A percentile compares a stretch with the other conserved stretches of the same genome.
phyloP scores from a whole-genome alignment of 2,113 vertebrate species.

The Nematolebias whitei region DNA sequence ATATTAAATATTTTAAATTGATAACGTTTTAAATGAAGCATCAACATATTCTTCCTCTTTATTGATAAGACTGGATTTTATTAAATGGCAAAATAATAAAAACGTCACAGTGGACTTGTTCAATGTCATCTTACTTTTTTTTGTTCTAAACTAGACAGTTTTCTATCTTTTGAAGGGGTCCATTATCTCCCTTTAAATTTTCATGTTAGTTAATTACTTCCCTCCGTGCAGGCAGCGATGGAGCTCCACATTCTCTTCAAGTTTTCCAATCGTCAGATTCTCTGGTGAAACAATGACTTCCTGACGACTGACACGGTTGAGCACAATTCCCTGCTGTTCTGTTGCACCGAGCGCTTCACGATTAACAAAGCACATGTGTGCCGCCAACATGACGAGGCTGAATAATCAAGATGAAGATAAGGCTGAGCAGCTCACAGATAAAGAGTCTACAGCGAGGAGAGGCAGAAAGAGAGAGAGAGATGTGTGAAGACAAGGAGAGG shows the following conservation, averaged over 20 bases:
- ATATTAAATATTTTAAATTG: no score
- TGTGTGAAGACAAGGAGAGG: constrained; percentile 39
- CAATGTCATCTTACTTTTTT: neutral
- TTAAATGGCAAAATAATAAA: neutral
- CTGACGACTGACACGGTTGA: constrained; percentile 5
- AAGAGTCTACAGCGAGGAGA: constrained; percentile 8
- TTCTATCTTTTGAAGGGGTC: neutral
- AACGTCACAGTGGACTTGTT: neutral
- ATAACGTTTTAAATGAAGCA: no score
- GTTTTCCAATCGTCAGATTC: constrained; percentile 19
- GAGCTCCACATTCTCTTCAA: neutral
- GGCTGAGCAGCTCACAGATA: constrained; percentile 11
- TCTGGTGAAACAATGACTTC: constrained; percentile 17
- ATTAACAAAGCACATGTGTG: constrained; percentile 40
- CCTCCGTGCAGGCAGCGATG: neutral
- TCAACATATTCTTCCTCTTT: neutral
- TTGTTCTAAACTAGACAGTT: neutral
- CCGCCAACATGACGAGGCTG: constrained; percentile 32
- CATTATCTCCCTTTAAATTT: neutral
- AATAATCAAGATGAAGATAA: constrained; percentile 35
- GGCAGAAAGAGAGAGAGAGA: constrained; percentile 14
- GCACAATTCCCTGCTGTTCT: constrained; percentile 24
- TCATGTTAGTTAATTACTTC: neutral
- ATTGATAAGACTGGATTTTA: neutral
- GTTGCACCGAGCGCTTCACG: constrained; percentile 39